Conservation (phyloP, 2,797 vertebrate genomes). For the Cossypha caffra region DNA sequence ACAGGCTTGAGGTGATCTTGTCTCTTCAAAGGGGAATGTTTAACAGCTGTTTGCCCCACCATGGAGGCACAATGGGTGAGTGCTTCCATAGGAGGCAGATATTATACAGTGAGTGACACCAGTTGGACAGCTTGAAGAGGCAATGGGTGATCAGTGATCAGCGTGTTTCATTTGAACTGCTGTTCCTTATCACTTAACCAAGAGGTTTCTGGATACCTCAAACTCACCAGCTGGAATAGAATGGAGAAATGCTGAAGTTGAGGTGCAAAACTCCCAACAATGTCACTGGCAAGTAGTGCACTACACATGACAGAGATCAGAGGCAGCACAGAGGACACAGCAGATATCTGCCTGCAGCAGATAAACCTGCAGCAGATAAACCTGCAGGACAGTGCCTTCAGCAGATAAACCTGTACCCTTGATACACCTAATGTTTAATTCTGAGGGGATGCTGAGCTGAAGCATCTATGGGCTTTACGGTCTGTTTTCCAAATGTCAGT, state of each 20-base stretch:
- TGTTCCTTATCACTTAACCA: background rate
- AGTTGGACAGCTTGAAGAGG: background rate
- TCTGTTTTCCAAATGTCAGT: background rate
- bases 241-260: background rate
- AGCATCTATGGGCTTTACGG: background rate
- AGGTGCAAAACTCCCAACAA: background rate
- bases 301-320: fast-evolving
- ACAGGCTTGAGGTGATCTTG: background rate
- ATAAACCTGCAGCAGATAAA: background rate
- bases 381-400: background rate
- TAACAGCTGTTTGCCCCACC: background rate
- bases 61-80: background rate
- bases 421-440: background rate
- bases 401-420: background rate
- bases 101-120: fast-evolving
- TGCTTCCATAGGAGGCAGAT: background rate
- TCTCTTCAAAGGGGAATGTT: background rate
- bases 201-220: background rate
- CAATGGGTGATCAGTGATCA: background rate
- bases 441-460: background rate
- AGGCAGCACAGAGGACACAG: background rate
- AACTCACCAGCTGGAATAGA: background rate
- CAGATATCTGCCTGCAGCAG: background rate
- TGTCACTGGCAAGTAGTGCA: background rate
- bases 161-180: background rate